Conservation (phyloP, 2,888 invertebrate genomes). For the Pteria penguin region DNA sequence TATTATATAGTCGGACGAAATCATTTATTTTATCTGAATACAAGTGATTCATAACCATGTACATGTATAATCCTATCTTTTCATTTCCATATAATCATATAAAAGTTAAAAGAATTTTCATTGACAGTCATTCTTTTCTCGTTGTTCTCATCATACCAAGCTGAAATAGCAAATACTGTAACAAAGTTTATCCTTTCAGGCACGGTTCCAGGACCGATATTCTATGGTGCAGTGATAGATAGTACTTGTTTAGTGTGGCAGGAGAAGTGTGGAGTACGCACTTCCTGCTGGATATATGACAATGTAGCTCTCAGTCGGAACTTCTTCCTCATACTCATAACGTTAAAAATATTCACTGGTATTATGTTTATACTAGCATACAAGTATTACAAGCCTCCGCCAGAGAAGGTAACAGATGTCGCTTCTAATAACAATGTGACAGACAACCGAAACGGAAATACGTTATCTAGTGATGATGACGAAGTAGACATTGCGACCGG, state of each 20-base stretch:
- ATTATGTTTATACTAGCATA: constrained; percentile 55
- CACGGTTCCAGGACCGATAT: constrained; percentile 59
- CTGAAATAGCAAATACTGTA: background rate
- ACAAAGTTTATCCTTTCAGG: constrained; percentile 51
- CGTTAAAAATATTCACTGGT: constrained; percentile 47
- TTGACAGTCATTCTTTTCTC: background rate
- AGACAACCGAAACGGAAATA: background rate
- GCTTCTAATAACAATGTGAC: background rate
- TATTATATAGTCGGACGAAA: background rate
- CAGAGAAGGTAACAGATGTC: constrained; percentile 1
- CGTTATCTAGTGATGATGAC: background rate
- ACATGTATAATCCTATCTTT: background rate
- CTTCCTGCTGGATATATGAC: constrained; percentile 63
- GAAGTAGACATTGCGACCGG: background rate
- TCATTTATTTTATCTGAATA: too few species aligned
- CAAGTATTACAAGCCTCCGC: constrained; percentile 55
- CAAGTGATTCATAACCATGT: background rate
- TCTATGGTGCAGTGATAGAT: constrained; percentile 62
- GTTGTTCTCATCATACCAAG: background rate
- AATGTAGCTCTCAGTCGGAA: constrained; percentile 54
- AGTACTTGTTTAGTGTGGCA: constrained; percentile 59
- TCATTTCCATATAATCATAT: background rate
- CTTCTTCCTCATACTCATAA: constrained; percentile 58
- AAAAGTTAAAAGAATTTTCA: background rate
- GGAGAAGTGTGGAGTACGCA: constrained; percentile 52